Evolutionary conservation across 2,797 vertebrate species (phyloP), one percentile per base, ranked within the genome.

Genomic region (Pempheris klunzingeri): DNA sequence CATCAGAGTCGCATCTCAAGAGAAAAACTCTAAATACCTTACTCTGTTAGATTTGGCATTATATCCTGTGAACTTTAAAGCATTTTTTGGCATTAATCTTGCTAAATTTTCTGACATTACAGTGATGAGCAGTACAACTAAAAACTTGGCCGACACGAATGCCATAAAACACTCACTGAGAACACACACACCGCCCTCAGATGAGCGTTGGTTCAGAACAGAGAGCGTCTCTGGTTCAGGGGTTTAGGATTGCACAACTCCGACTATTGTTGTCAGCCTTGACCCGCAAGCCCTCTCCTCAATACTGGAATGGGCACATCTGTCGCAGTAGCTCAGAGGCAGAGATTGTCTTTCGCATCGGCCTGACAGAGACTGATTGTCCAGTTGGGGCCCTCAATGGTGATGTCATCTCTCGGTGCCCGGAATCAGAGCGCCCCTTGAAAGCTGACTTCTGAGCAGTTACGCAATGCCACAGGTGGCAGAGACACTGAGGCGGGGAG

Each of bases 401-500:
- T 91, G 90, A 90, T 94, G 94, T 95, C 92, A 94, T 90, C 49
- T 85, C 80, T 86, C 68, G 14, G 83, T 81, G 85, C 83, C 81
- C 69, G 47, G 84, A 92, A 88, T 83, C 73, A 69, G 68, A 81
- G 86, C 41, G 43, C 64, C 66, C 71, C 84, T 80, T 85, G 74
- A 88, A 86, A 84, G 81, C 78, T 63, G 79, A 90, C 82, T 92
- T 92, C 71, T 81, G 74, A 80, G 78, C 83, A 71, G 82, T 95
- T 94, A 92, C 38, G 84, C 92, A 94, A 92, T 61, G 65, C 82
- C 90, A 87, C 95, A 94, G 94, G 94, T 95, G 94, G 86, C 80
- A 74, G 69, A 58, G 70, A 71, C 38, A 50, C 71, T 59, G 85
- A 26, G 0, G 28, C 52, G 64, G 41, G 69, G 44, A 36, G 78